Evolutionary conservation across 2,888 invertebrate species (phyloP).

Genomic region (Priocnemis perturbator): DNA sequence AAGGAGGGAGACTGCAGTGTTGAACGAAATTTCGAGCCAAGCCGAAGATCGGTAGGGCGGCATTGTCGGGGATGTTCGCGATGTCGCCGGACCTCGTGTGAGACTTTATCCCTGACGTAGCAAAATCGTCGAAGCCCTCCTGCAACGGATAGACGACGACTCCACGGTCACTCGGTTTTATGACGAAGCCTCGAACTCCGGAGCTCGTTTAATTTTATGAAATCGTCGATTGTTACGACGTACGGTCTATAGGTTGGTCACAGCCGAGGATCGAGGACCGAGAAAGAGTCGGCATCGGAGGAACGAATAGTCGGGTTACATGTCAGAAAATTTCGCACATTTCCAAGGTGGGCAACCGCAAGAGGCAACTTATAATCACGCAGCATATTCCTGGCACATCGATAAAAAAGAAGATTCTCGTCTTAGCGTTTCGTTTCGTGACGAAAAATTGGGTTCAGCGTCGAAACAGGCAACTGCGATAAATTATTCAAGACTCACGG

Average conservation of each 20-base stretch:
- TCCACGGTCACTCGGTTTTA: slow-evolving; percentile 35
- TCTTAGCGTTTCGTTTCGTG: too few species aligned
- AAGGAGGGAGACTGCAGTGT: not conserved
- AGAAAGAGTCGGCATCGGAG: too few species aligned
- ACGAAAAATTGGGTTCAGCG: too few species aligned
- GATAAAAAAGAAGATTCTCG: too few species aligned
- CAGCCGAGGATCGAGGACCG: not conserved
- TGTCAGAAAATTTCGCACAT: too few species aligned
- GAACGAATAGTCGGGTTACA: too few species aligned
- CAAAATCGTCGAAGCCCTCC: slow-evolving; percentile 29
- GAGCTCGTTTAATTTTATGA: slow-evolving; percentile 54
- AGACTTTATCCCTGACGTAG: slow-evolving; percentile 32
- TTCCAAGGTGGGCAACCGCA: too few species aligned
- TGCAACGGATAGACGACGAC: not conserved
- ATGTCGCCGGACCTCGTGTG: not conserved
- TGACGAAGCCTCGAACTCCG: slow-evolving; percentile 33
- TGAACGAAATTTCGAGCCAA: not conserved
- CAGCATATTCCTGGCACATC: too few species aligned
- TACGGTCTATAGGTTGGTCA: not conserved
- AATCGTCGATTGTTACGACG: slow-evolving; percentile 44
- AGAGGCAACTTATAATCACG: too few species aligned
- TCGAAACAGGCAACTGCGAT: too few species aligned
- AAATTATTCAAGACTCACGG: too few species aligned
- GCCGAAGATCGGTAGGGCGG: not conserved
- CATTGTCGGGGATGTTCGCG: not conserved